Percentiles rank a stretch among this genome's conserved stretches.
phyloP scores from a whole-genome alignment of 1,140 invertebrate genomes.

The Drosophila parvula region DNA sequence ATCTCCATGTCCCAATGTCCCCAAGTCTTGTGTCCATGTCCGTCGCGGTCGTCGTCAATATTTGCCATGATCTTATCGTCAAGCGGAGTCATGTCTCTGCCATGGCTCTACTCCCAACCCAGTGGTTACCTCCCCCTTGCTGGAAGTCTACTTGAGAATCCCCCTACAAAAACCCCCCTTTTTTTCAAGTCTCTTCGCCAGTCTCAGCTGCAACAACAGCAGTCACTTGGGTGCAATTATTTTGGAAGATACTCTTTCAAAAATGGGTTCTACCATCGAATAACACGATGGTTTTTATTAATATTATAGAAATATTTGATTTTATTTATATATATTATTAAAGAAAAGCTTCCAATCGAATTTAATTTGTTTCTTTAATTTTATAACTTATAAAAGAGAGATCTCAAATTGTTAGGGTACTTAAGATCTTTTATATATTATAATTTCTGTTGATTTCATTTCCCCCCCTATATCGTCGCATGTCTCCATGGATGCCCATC shows the following conservation, averaged over 20 bases:
- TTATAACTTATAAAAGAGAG: not conserved
- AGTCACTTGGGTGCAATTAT: slow-evolving; percentile 77
- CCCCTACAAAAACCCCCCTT: not conserved
- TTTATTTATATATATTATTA: not conserved
- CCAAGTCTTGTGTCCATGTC: slow-evolving; percentile 49
- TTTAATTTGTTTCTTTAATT: not conserved
- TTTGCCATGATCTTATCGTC: slow-evolving; percentile 82
- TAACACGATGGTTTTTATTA: not conserved
- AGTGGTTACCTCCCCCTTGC: slow-evolving; percentile 2
- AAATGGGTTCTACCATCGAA: not conserved
- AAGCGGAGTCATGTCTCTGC: slow-evolving; percentile 77
- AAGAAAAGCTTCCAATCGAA: not conserved
- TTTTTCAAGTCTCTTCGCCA: not conserved
- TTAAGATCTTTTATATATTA: not conserved
- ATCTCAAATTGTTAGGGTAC: slow-evolving; percentile 5
- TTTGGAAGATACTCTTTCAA: slow-evolving; percentile 65
- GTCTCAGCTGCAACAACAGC: slow-evolving; percentile 17
- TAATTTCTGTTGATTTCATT: not conserved
- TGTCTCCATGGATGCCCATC: slow-evolving; percentile 38
- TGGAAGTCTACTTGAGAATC: slow-evolving; percentile 14
- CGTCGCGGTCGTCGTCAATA: slow-evolving; percentile 73
- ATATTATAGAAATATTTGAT: not conserved
- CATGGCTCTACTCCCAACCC: slow-evolving; percentile 48
- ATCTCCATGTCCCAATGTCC: slow-evolving; percentile 33
- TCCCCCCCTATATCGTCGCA: not conserved